phyloP scores from a whole-genome alignment of 2,888 invertebrate species.

The Scaptomyza caliginosa region DNA sequence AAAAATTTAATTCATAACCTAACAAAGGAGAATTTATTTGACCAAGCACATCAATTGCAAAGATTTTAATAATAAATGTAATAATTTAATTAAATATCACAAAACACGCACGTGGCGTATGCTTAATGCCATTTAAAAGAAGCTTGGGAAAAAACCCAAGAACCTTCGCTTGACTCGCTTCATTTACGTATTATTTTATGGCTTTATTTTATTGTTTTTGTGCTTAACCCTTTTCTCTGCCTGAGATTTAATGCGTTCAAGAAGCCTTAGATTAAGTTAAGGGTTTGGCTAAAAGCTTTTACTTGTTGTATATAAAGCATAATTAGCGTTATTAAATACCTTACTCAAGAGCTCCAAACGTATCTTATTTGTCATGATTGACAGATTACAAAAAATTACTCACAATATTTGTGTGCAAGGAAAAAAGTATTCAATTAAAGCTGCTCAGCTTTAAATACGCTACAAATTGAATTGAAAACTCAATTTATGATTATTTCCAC shows the following conservation, averaged over 20 bases:
- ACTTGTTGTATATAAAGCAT: constrained; percentile 20
- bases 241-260: not conserved
- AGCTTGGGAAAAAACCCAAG: not conserved
- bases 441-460: constrained; percentile 30
- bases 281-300: constrained; percentile 19
- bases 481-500: constrained; percentile 75
- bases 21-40: constrained; percentile 16
- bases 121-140: constrained; percentile 11
- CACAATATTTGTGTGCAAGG: constrained; percentile 14
- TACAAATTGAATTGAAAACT: constrained; percentile 44
- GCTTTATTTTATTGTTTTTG: constrained; percentile 47
- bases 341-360: constrained; percentile 26
- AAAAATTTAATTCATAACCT: constrained; percentile 43
- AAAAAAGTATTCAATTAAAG: constrained; percentile 18
- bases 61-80: not conserved
- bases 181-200: constrained; percentile 50
- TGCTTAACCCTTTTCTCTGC: constrained; percentile 24
- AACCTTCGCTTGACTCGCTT: constrained; percentile 18
- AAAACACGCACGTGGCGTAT: constrained; percentile 10
- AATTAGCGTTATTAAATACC: constrained; percentile 53
- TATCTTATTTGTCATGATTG: constrained; percentile 11
- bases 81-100: not conserved
- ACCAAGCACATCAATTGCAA: not conserved
- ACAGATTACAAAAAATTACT: not conserved
- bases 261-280: not conserved